phyloP scores from a whole-genome alignment of 2,888 invertebrate species.

The Melipona beecheii region DNA sequence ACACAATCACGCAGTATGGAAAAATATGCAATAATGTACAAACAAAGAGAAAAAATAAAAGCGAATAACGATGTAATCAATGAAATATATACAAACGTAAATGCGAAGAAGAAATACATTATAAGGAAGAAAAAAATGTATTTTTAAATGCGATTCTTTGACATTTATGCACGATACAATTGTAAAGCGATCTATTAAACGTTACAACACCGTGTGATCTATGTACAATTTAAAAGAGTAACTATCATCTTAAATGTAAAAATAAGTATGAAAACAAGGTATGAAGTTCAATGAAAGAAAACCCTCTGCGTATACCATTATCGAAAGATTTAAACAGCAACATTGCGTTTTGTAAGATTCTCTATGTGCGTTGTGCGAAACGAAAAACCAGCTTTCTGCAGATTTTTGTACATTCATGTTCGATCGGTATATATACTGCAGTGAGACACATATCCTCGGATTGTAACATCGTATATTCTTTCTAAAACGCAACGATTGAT shows the following conservation, averaged over 20 bases:
- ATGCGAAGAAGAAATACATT: slow-evolving; percentile 68
- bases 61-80: slow-evolving; percentile 27
- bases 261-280: slow-evolving; percentile 55
- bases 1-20: slow-evolving; percentile 17
- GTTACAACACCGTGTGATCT: slow-evolving; percentile 51
- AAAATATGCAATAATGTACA: slow-evolving; percentile 30
- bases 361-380: slow-evolving; percentile 9
- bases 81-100: slow-evolving; percentile 56
- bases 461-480: slow-evolving; percentile 47
- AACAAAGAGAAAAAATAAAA: neutral
- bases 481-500: slow-evolving; percentile 32
- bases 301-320: slow-evolving; percentile 15
- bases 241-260: slow-evolving; percentile 51
- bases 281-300: slow-evolving; percentile 40
- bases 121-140: slow-evolving; percentile 60
- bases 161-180: slow-evolving; percentile 74
- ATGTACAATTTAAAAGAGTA: slow-evolving; percentile 55
- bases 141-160: slow-evolving; percentile 82
- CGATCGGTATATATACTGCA: slow-evolving; percentile 25
- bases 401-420: slow-evolving; percentile 38
- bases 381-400: slow-evolving; percentile 18
- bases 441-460: slow-evolving; percentile 32
- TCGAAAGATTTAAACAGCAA: slow-evolving; percentile 30
- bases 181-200: slow-evolving; percentile 44
- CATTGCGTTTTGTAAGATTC: slow-evolving; percentile 25